Percentiles rank a stretch among this genome's conserved stretches.
Conservation (phyloP, 2,888 invertebrate species). For the Hofmannophila pseudospretella region DNA sequence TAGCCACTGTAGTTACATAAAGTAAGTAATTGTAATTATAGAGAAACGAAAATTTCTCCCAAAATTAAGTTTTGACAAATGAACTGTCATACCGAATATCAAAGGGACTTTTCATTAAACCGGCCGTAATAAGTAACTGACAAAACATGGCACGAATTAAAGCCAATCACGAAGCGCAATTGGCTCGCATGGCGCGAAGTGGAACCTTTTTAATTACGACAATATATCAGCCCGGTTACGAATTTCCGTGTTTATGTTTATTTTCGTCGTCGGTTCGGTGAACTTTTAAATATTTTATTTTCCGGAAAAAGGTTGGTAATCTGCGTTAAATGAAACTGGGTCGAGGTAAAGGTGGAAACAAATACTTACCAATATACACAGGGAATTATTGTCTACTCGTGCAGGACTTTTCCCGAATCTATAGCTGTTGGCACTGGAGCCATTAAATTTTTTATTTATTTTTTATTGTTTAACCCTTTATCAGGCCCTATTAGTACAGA, state of each 20-base stretch:
- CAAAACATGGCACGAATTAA: constrained; percentile 34
- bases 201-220: constrained; percentile 59
- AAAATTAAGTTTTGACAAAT: not conserved
- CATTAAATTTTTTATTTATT: no score
- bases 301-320: not conserved
- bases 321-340: not conserved
- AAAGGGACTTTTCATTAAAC: not conserved
- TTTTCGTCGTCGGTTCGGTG: constrained; percentile 13
- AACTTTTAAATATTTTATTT: constrained; percentile 1
- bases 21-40: no score
- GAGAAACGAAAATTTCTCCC: no score
- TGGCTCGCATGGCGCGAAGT: constrained; percentile 22
- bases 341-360: no score
- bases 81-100: not conserved
- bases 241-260: constrained; percentile 32
- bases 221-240: constrained; percentile 56
- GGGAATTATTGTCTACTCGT: no score
- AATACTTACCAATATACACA: no score
- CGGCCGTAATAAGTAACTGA: constrained; percentile 1
- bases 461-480: no score
- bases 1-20: no score
- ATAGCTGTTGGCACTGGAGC: no score
- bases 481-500: no score
- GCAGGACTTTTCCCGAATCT: no score
- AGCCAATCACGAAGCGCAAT: constrained; percentile 39